Percentiles rank a stretch among this genome's conserved stretches.
Conservation (phyloP, 2,797 vertebrate species). For the Chiloscyllium punctatum region DNA sequence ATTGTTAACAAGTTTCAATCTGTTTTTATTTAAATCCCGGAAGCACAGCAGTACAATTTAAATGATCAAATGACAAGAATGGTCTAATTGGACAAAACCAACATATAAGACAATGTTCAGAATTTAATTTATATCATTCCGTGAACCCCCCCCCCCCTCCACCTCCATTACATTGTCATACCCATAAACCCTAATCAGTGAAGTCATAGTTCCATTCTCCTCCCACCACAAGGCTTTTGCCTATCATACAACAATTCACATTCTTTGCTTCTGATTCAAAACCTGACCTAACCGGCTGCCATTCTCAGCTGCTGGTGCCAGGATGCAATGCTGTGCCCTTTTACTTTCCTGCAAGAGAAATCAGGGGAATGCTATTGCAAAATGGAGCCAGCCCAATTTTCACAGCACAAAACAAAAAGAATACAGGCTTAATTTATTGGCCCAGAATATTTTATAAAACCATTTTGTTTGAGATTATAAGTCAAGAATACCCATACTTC, state of each 20-base stretch:
- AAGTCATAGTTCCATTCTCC: neutral
- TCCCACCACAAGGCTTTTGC: slow-evolving; percentile 8
- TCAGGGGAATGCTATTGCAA: slow-evolving; percentile 7
- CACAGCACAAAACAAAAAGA: neutral
- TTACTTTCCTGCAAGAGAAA: slow-evolving; percentile 25
- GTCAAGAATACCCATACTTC: neutral
- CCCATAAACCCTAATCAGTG: neutral
- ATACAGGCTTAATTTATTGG: slow-evolving; percentile 21
- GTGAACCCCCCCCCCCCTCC: neutral
- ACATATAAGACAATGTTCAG: neutral
- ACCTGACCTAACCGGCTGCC: slow-evolving; percentile 23
- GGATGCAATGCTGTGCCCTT: slow-evolving; percentile 21
- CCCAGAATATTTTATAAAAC: neutral
- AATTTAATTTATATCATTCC: neutral
- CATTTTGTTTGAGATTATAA: neutral
- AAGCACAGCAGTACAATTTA: neutral
- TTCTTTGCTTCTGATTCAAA: slow-evolving; percentile 12
- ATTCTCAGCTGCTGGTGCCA: slow-evolving; percentile 16
- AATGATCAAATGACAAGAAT: neutral
- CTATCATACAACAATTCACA: neutral
- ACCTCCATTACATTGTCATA: neutral
- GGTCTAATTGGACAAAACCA: neutral
- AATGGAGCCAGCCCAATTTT: neutral
- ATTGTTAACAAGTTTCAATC: neutral
- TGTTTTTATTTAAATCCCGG: neutral